phyloP scores from a whole-genome alignment of 2,797 vertebrate species.

The Anguilla anguilla region DNA sequence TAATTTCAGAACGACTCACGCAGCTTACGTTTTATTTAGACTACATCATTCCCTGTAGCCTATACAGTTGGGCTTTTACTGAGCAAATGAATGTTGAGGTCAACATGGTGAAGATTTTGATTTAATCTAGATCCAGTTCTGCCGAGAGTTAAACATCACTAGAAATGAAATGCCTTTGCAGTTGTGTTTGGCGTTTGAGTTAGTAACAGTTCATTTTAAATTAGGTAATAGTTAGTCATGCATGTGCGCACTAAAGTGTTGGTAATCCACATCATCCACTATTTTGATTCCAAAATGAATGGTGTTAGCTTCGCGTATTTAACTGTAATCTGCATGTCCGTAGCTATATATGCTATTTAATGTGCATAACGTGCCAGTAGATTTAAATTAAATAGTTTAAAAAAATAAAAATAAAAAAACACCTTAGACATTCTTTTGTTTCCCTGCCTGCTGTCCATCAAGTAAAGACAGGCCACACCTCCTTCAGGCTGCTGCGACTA shows the following conservation, averaged over 20 bases:
- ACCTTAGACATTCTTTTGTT: not conserved
- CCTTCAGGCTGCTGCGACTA: conserved; percentile 71
- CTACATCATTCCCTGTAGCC: not conserved
- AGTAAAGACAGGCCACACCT: conserved; percentile 42
- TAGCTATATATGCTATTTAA: not conserved
- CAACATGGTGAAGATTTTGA: not conserved
- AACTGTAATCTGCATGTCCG: not conserved
- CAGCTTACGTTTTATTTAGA: not conserved
- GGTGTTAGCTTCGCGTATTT: not conserved
- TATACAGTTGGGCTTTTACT: not conserved
- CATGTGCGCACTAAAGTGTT: not conserved
- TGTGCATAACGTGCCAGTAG: not conserved
- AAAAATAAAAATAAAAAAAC: not conserved
- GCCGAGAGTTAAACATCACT: not conserved
- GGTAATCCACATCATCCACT: not conserved
- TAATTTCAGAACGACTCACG: not conserved
- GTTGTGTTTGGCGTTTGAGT: not conserved
- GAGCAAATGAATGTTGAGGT: not conserved
- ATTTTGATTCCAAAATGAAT: not conserved
- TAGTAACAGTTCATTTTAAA: not conserved
- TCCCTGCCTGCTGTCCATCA: conserved; percentile 47
- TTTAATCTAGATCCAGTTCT: not conserved
- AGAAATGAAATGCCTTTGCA: not conserved
- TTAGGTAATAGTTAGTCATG: not conserved
- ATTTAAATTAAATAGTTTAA: not conserved